A percentile compares a stretch with the other conserved stretches of the same genome.
Evolutionary conservation across 1,140 invertebrate genomes (phyloP).

Genomic region (Whitmania pigra): DNA sequence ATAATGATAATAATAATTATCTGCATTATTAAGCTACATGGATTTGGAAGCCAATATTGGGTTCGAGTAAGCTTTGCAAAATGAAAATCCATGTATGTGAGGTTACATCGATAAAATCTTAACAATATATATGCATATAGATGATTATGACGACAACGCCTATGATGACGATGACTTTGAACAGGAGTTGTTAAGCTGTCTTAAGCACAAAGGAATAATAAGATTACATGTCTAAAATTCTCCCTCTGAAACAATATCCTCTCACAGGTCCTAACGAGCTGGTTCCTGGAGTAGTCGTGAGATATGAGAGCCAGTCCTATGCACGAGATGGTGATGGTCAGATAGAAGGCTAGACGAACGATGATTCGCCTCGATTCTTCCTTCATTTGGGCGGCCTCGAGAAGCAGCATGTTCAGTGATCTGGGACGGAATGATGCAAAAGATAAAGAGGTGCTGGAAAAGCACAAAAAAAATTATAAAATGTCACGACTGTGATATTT

Average conservation of each 20-base stretch:
- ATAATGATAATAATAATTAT: too few relatives aligned
- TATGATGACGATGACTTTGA: too few relatives aligned
- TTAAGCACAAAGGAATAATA: background rate
- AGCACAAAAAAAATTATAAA: too few relatives aligned
- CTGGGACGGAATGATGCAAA: background rate
- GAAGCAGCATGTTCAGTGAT: conserved; percentile 2
- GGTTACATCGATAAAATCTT: too few relatives aligned
- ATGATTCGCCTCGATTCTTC: background rate
- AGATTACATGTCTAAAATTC: background rate
- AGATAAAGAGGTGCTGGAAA: too few relatives aligned
- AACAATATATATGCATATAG: too few relatives aligned
- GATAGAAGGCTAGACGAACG: background rate
- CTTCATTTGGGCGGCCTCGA: background rate
- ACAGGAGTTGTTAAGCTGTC: background rate
- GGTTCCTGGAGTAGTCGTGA: background rate
- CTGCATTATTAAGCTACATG: too few relatives aligned
- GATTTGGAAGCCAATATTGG: too few relatives aligned
- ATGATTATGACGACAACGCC: too few relatives aligned
- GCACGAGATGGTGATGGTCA: background rate
- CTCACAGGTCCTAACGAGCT: background rate
- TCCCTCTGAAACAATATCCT: background rate
- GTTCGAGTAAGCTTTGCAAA: too few relatives aligned
- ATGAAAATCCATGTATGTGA: too few relatives aligned
- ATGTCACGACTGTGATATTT: too few relatives aligned
- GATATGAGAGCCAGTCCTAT: background rate